Evolutionary conservation across 2,888 invertebrate species (phyloP), one percentile per base, ranked within the genome.

Genomic region (Ganaspis brasiliensis): DNA sequence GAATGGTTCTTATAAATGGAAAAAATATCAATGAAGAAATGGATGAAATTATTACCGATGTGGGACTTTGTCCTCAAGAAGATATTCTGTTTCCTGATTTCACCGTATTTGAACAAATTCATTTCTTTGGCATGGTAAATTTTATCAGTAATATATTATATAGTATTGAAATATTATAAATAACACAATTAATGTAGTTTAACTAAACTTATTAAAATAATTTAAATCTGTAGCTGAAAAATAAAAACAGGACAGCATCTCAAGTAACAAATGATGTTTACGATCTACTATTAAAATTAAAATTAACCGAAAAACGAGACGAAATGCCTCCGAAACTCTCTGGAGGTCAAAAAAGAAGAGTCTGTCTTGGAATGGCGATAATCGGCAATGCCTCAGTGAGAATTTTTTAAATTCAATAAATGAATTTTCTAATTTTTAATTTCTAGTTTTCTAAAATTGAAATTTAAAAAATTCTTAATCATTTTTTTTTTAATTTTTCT

Each of bases 51-150:
- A 93, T 97, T 31, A 93, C 94, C 78, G 93, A 94, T 78, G 93
- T 99, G 67, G 98, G 98, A 0, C 94, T 98, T 72, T 99, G 98
- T 90, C 97, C 98, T 0, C 97, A 98, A 89, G 95, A 98, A 89
- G 96, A 98, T 91, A 93, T 98, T 79, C 93, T 96, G 55, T 97
- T 98, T 92, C 94, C 95, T 10, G 95, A 96, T 87, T 93, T 98
- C 77, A 97, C 96, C 0, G 96, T 97, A 12, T 87, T 93, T 16
- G 95, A 98, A 86, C 98, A 98, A 91, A 92, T 97, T 40, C 90
- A 93, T 84, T 97, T 98, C 91, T 98, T 98, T 89, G 95, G 95
- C 2, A 93, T 94, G 94, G 97, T 97, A 91, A 89, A 87, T 86
- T 63, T 9, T 14, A 5, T 70, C 0, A 14, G 31, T 21, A 12